Percentiles rank a stretch among this genome's conserved stretches.
phyloP scores from a whole-genome alignment of 2,113 vertebrate species.

The Ursus arctos region DNA sequence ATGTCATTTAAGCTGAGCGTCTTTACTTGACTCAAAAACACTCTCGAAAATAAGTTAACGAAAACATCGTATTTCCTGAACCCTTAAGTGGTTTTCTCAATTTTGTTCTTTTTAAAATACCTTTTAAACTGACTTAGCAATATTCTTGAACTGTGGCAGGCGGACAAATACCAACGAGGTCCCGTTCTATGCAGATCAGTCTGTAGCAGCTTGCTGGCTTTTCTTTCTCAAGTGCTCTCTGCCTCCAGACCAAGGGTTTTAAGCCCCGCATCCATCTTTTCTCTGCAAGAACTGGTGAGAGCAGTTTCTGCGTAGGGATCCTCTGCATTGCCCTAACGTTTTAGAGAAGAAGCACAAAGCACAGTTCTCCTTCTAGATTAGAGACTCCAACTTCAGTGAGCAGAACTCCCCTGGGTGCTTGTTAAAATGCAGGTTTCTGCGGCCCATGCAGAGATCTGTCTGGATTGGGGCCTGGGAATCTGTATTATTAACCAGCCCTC shows the following conservation, averaged over 20 bases:
- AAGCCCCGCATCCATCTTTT: not conserved
- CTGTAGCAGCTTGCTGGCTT: not conserved
- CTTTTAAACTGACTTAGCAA: slow-evolving; percentile 25
- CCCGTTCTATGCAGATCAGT: not conserved
- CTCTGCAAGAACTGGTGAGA: not conserved
- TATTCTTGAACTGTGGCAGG: not conserved
- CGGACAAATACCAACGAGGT: not conserved
- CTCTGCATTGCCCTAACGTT: not conserved
- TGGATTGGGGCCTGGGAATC: not conserved
- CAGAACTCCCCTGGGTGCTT: not conserved
- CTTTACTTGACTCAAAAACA: not conserved
- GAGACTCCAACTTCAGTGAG: not conserved
- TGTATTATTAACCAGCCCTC: not conserved
- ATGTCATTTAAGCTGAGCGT: not conserved
- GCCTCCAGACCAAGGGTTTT: not conserved
- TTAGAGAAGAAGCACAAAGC: not conserved
- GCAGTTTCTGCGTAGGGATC: not conserved
- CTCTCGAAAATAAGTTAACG: not conserved
- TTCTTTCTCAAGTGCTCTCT: not conserved
- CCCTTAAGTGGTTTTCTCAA: not conserved
- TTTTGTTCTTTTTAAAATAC: slow-evolving; percentile 10
- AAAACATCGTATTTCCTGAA: slow-evolving; percentile 19
- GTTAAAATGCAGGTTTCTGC: not conserved
- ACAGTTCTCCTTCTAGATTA: not conserved
- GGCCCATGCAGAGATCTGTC: not conserved